These are phyloP conservation scores for Delphinapterus leucas DNA, from an alignment of 2,113 vertebrate genomes.

Conservation along the genomic window DNA sequence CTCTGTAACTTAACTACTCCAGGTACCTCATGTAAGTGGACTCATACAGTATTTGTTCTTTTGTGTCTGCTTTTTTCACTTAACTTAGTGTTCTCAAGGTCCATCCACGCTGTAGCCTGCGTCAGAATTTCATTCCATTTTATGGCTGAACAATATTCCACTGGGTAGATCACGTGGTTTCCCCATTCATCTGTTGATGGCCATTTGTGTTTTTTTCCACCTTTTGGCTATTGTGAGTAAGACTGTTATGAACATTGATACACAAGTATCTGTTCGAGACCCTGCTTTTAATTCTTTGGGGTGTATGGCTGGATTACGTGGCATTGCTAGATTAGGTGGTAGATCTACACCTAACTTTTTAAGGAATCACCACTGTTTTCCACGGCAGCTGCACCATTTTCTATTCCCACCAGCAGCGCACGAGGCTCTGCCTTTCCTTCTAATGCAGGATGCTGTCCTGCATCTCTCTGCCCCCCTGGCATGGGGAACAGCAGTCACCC, in stretches of 20 bases:
- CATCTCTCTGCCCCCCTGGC: not conserved
- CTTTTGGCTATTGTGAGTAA: not conserved
- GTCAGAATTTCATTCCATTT: not conserved
- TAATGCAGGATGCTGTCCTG: not conserved
- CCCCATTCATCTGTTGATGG: not conserved
- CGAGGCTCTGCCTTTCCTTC: not conserved
- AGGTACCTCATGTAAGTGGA: rapidly evolving
- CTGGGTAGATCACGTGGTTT: not conserved
- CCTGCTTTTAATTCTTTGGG: not conserved
- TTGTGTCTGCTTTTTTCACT: not conserved
- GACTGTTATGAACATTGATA: not conserved
- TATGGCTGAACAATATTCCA: not conserved
- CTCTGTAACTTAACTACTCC: not conserved
- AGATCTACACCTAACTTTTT: rapidly evolving
- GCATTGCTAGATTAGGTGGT: not conserved
- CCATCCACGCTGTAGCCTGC: rapidly evolving
- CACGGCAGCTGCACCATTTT: rapidly evolving
- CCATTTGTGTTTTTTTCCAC: not conserved
- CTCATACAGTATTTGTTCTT: rapidly evolving
- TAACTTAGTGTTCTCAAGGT: not conserved
- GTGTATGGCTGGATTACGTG: no score
- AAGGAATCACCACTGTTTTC: not conserved
- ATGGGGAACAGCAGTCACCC: not conserved
- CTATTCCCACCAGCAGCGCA: rapidly evolving
- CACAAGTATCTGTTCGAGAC: not conserved